Evolutionary conservation across 2,113 vertebrate genomes (phyloP).

Genomic region (Gallinago jamesoni): DNA sequence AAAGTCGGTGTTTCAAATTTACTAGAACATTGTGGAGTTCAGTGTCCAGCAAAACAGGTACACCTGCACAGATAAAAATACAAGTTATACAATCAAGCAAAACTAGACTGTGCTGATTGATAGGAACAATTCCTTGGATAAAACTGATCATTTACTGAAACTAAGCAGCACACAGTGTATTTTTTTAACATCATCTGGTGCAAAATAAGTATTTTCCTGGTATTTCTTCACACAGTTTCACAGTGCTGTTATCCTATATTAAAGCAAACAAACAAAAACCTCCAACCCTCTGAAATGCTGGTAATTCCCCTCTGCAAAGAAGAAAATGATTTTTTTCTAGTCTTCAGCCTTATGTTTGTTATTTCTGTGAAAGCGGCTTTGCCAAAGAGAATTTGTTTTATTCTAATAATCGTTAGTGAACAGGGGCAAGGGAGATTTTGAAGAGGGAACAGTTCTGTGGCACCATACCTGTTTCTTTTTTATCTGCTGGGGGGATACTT

Average conservation of each 20-base stretch:
- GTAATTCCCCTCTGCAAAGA: not conserved
- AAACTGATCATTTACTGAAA: not conserved
- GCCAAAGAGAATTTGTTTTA: not conserved
- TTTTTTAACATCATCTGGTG: not conserved
- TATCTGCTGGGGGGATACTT: not conserved
- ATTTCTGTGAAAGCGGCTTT: not conserved
- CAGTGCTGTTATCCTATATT: not conserved
- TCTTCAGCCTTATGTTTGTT: not conserved
- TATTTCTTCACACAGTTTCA: not conserved
- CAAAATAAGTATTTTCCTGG: not conserved
- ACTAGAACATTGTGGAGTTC: not conserved
- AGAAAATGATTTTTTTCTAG: not conserved
- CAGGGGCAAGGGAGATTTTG: not conserved
- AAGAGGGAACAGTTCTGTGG: not conserved
- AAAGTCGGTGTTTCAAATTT: not conserved
- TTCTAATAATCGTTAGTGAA: not conserved
- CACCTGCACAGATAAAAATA: not conserved
- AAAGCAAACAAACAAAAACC: not conserved
- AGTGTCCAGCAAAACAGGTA: not conserved
- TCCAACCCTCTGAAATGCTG: not conserved
- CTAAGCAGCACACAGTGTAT: fast-evolving
- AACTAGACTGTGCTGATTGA: not conserved
- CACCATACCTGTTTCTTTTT: not conserved
- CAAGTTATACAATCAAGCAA: not conserved
- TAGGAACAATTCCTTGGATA: not conserved